Evolutionary conservation across 2,888 invertebrate genomes (phyloP).

Genomic region (Pomacea canaliculata): DNA sequence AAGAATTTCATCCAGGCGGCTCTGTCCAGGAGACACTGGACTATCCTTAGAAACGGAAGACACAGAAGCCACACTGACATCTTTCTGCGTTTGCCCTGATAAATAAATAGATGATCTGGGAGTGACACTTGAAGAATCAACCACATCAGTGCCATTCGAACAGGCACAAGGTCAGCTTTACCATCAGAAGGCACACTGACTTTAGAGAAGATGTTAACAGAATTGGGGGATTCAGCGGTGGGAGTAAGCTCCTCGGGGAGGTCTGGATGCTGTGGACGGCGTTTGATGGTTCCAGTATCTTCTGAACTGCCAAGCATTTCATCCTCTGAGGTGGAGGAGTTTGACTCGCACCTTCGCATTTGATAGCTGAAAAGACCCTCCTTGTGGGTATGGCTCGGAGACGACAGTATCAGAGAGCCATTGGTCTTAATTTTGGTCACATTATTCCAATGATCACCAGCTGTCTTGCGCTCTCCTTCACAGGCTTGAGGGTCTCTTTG

Average conservation of each 20-base stretch:
- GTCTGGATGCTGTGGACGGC: conserved; percentile 37
- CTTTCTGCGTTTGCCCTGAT: background rate
- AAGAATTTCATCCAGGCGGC: conserved; percentile 30
- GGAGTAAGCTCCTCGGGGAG: conserved; percentile 12
- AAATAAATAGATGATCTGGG: background rate
- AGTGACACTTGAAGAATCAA: background rate
- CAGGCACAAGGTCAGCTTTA: background rate
- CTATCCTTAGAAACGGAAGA: background rate
- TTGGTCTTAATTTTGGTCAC: conserved; percentile 68
- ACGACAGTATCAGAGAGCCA: conserved; percentile 63
- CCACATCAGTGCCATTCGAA: too few species aligned
- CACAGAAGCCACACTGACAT: background rate
- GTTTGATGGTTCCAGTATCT: conserved; percentile 66
- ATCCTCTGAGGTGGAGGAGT: conserved; percentile 64
- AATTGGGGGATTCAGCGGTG: background rate
- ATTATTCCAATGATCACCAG: conserved; percentile 23
- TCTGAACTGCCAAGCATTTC: conserved; percentile 58
- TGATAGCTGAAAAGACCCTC: conserved; percentile 54
- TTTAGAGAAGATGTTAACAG: background rate
- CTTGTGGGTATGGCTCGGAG: conserved; percentile 60
- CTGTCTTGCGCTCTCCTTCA: conserved; percentile 16
- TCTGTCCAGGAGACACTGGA: conserved; percentile 16
- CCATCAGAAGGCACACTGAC: background rate
- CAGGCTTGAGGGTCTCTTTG: background rate
- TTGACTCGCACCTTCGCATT: conserved; percentile 55